These are phyloP conservation scores for Drosophila paracracens DNA, from an alignment of 2,888 invertebrate genomes.

Conservation along the genomic window DNA sequence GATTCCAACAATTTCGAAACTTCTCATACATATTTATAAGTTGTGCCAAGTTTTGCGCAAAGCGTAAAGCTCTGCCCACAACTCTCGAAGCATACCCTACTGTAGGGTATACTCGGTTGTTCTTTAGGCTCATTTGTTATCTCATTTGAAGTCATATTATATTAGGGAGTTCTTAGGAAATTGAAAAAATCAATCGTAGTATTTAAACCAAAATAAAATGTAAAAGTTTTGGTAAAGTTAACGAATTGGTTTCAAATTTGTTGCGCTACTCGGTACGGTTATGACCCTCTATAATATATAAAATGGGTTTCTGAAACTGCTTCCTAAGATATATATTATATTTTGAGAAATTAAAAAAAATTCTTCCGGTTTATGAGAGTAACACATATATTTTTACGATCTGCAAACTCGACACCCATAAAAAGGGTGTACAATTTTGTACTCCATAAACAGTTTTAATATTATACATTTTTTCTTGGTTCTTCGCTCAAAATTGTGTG, in stretches of 20 bases:
- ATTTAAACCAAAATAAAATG: too few species aligned
- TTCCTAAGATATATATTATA: too few species aligned
- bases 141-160: too few species aligned
- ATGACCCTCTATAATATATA: too few species aligned
- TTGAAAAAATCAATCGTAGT: not conserved
- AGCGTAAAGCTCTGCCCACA: constrained; percentile 71
- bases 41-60: constrained; percentile 73
- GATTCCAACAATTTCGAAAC: constrained; percentile 83
- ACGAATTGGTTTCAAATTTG: not conserved
- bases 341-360: too few species aligned
- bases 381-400: not conserved
- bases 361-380: too few species aligned
- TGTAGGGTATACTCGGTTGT: not conserved
- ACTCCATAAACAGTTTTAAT: not conserved
- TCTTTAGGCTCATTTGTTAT: too few species aligned
- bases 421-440: constrained; percentile 6
- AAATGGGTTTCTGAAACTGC: not conserved
- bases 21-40: constrained; percentile 84
- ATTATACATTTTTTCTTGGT: constrained; percentile 16
- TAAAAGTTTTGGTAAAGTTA: not conserved
- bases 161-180: too few species aligned
- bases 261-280: too few species aligned
- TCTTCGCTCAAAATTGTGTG: constrained; percentile 20
- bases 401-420: not conserved
- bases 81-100: constrained; percentile 48